Base-by-base conservation (phyloP, 1,140 invertebrate species). In the Bradynema listronoti region DNA sequence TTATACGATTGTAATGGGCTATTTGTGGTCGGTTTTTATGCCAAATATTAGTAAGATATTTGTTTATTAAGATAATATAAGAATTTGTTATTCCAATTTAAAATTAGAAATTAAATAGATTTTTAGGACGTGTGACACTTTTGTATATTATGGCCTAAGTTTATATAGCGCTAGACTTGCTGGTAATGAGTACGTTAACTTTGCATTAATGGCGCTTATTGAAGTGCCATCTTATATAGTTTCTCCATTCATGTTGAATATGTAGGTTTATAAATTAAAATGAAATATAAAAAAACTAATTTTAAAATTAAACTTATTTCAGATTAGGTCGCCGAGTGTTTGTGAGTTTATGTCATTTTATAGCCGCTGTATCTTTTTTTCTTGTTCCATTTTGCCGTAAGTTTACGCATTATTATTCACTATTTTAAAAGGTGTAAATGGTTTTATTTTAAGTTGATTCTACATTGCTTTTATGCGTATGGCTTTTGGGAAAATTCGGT, bases 71-170 rank as follows among this genome's bases (percentile, higher is more conserved):
- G n/a, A n/a, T n/a, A n/a, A n/a, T n/a, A n/a, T n/a, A n/a, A n/a
- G n/a, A n/a, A n/a, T n/a, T n/a, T n/a, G n/a, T n/a, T n/a, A n/a
- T n/a, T n/a, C n/a, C n/a, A n/a, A n/a, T n/a, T n/a, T n/a, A n/a
- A n/a, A n/a, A n/a, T n/a, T n/a, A n/a, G n/a, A n/a, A n/a, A 11
- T 39, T 39, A 43, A 43, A 43, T 29, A 45, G 24, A 19, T 22
- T 19, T 49, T 49, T 42, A 61, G 58, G 58, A 63, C 59, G 36
- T 69, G 46, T 34, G 59, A 66, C 68, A 71, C 63, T 47, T 58
- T 80, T 45, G 77, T 79, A 4, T 81, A 81, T 58, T 81, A 79
- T 58, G 80, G 80, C 16, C 61, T 81, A 36, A 72, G 72, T 16
- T 58, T 81, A 33, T 76, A 73, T 25, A 71, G 73, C 6, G 56